Percentiles rank a stretch among this genome's conserved stretches.
phyloP scores from a whole-genome alignment of 2,113 vertebrate species.

The Cebus imitator region DNA sequence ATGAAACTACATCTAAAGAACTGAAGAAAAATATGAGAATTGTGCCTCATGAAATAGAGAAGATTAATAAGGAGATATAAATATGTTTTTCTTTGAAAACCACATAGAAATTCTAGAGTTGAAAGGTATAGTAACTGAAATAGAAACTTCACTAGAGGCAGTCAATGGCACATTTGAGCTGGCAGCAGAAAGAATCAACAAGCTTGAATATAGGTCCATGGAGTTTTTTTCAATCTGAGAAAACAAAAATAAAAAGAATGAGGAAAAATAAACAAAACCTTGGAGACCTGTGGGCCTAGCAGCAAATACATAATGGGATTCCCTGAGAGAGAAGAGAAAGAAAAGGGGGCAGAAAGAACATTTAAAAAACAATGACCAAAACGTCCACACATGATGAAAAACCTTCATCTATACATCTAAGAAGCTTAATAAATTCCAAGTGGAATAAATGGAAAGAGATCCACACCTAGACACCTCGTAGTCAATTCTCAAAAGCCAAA shows the following conservation, averaged over 20 bases:
- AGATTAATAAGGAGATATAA: not conserved
- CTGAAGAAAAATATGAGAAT: not conserved
- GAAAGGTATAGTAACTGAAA: not conserved
- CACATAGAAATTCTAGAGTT: not conserved
- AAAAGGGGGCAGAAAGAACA: not conserved
- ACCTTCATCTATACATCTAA: not conserved
- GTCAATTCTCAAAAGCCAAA: not conserved
- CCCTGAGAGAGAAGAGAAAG: not conserved
- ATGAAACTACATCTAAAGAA: not conserved
- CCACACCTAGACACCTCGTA: not conserved
- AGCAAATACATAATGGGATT: rapidly evolving
- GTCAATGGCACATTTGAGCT: not conserved
- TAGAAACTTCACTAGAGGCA: not conserved
- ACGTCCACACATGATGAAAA: not conserved
- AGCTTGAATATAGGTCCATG: not conserved
- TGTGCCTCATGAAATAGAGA: not conserved
- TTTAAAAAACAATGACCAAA: not conserved
- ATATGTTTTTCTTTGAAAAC: not conserved
- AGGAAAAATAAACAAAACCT: not conserved
- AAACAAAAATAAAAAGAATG: not conserved
- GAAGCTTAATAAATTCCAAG: not conserved
- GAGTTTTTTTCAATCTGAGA: not conserved
- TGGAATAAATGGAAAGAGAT: not conserved
- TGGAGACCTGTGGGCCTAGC: not conserved
- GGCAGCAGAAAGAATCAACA: not conserved